phyloP scores from a whole-genome alignment of 2,113 vertebrate genomes.

The Dasypus novemcinctus region DNA sequence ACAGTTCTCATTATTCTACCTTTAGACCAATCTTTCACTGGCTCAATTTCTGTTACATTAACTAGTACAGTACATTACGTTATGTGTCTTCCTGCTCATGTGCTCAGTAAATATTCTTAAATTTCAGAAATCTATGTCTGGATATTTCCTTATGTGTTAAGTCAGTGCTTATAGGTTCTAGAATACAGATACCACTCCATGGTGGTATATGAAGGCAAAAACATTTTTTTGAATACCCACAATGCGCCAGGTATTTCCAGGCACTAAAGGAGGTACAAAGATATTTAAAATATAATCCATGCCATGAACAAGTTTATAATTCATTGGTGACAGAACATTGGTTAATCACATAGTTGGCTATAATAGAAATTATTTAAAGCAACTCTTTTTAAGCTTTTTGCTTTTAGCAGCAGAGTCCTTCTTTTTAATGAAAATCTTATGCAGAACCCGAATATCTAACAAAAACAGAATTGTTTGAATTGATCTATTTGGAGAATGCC shows the following conservation, averaged over 20 bases:
- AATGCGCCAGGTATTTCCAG: not conserved
- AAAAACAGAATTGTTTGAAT: not conserved
- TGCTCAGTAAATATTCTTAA: not conserved
- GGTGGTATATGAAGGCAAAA: not conserved
- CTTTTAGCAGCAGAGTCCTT: not conserved
- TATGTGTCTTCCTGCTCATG: not conserved
- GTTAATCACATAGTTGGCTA: not conserved
- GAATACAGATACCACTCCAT: not conserved
- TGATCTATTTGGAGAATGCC: not conserved
- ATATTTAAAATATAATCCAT: not conserved
- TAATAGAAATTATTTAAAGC: not conserved
- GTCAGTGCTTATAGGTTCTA: not conserved
- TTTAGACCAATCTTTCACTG: not conserved
- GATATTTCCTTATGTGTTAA: not conserved
- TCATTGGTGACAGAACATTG: not conserved
- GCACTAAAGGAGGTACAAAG: not conserved
- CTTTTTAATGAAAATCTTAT: not conserved
- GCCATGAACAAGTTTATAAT: not conserved
- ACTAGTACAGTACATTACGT: not conserved
- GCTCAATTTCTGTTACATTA: constrained; percentile 11
- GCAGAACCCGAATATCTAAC: not conserved
- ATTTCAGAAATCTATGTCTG: not conserved
- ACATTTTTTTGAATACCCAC: not conserved
- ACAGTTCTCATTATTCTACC: not conserved
- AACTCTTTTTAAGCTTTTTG: not conserved